phyloP scores from a whole-genome alignment of 1,140 invertebrate species.

The Goniozus legneri region DNA sequence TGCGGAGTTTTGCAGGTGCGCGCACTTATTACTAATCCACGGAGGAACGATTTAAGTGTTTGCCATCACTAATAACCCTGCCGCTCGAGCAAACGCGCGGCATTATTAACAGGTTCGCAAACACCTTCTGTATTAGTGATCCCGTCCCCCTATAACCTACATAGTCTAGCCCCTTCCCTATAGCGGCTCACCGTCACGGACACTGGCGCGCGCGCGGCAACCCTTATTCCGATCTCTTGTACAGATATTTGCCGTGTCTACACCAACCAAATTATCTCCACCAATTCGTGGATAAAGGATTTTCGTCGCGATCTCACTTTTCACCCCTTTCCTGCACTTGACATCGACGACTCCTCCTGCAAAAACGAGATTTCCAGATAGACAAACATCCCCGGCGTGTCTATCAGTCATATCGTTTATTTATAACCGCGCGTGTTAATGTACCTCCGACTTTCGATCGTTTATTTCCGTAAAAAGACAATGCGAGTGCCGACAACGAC shows the following conservation, averaged over 20 bases:
- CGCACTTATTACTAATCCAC: constrained; percentile 33
- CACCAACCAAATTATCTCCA: constrained; percentile 42
- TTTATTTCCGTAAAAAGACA: too few species aligned
- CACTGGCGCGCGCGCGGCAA: constrained; percentile 14
- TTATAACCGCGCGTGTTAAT: too few species aligned
- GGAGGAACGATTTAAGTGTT: constrained; percentile 46
- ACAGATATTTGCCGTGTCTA: constrained; percentile 49
- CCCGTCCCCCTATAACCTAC: constrained; percentile 36
- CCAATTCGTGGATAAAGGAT: constrained; percentile 45
- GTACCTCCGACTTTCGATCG: too few species aligned
- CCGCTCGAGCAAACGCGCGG: constrained; percentile 44
- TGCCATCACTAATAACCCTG: constrained; percentile 48
- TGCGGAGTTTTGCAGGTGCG: constrained; percentile 26
- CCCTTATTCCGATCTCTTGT: constrained; percentile 46
- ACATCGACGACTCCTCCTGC: too few species aligned
- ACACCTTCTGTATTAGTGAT: constrained; percentile 48
- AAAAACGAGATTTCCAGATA: too few species aligned
- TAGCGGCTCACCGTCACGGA: constrained; percentile 11
- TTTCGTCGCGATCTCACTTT: constrained; percentile 24
- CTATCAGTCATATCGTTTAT: too few species aligned
- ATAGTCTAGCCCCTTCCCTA: too few species aligned
- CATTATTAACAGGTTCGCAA: constrained; percentile 51
- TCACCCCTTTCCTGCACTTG: too few species aligned
- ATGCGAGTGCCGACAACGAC: too few species aligned
- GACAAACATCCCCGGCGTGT: too few species aligned